Evolutionary conservation across 2,113 vertebrate species (phyloP).

Genomic region (Peucedramus taeniatus): DNA sequence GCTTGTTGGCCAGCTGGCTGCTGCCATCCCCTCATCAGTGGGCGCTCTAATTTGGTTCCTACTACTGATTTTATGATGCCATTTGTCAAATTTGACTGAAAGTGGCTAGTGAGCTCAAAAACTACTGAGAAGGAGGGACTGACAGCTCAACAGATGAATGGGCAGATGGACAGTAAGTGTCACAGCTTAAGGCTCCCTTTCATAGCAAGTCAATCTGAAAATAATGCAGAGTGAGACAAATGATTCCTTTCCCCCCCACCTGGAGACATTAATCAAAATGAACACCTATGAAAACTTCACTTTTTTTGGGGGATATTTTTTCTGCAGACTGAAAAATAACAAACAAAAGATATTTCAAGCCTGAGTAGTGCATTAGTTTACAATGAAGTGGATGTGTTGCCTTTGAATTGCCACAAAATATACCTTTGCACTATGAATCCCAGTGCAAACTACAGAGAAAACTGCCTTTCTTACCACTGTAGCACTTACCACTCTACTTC

Average conservation of each 20-base stretch:
- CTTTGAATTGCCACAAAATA: not conserved
- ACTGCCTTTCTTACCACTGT: not conserved
- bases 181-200: not conserved
- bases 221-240: not conserved
- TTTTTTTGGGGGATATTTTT: not conserved
- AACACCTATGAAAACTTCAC: not conserved
- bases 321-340: not conserved
- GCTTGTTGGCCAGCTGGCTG: not conserved
- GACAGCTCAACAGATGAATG: slow-evolving; percentile 4
- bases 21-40: not conserved
- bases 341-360: not conserved
- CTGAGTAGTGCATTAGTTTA: not conserved
- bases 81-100: slow-evolving; percentile 29
- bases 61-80: not conserved
- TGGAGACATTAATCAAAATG: not conserved
- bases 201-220: not conserved
- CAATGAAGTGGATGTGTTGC: not conserved
- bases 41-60: not conserved
- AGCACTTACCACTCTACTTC: not conserved
- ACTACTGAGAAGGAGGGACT: not conserved
- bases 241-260: not conserved
- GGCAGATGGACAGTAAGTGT: not conserved
- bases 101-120: not conserved
- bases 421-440: not conserved
- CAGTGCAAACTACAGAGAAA: not conserved